Percentiles rank a stretch among this genome's conserved stretches.
Evolutionary conservation across 2,113 vertebrate species (phyloP).

Genomic region (Junco hyemalis): DNA sequence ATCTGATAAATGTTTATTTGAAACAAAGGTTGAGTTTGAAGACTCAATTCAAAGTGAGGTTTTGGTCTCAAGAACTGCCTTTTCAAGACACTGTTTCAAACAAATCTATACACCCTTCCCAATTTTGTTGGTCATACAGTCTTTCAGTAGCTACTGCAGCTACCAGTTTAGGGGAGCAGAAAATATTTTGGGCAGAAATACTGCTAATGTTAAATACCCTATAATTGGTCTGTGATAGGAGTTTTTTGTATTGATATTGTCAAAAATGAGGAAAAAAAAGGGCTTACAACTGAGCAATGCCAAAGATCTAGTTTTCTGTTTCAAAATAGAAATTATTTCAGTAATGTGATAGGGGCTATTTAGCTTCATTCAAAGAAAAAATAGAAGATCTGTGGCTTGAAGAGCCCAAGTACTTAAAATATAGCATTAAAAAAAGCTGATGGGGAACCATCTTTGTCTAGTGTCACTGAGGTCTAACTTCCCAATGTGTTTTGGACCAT

Average conservation of each 20-base stretch:
- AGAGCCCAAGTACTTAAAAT: background rate
- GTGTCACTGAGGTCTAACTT: conserved; percentile 30
- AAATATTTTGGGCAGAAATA: conserved; percentile 24
- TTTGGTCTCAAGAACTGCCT: background rate
- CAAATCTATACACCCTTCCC: background rate
- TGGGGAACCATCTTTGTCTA: background rate
- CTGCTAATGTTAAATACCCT: conserved; percentile 19
- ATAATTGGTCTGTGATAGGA: background rate
- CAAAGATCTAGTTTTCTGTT: conserved; percentile 51
- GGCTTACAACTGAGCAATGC: conserved; percentile 28
- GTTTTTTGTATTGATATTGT: conserved; percentile 20
- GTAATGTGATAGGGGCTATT: background rate
- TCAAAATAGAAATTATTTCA: conserved; percentile 24
- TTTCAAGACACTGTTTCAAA: background rate
- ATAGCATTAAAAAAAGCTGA: background rate
- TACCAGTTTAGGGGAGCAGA: background rate
- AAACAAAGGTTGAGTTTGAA: background rate
- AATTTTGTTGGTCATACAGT: background rate
- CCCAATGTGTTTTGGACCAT: background rate
- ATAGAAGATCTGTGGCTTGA: background rate
- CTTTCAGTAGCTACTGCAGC: conserved; percentile 8
- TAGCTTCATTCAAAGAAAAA: conserved; percentile 31
- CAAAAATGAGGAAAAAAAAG: conserved; percentile 26
- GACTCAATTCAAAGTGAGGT: background rate
- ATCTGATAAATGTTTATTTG: background rate